Base-by-base conservation (phyloP, 2,797 vertebrate species). In the Danionella dracula region DNA sequence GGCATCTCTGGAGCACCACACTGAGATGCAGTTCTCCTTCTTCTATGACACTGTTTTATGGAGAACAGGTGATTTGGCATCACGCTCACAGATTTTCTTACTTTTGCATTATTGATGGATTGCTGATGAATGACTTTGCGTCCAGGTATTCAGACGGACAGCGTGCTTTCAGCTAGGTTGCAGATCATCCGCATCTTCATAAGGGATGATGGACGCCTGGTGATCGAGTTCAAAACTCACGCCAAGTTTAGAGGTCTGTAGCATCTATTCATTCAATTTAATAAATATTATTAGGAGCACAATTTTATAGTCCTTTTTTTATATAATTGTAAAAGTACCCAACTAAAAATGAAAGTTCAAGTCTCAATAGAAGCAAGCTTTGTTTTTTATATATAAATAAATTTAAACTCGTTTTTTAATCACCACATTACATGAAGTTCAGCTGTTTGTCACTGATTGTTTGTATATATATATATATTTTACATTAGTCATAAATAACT, bases 11-110 rank as follows among this genome's bases (percentile, higher is more conserved):
- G 97, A 99, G 81, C 96, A 99, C 54, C 96, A 99, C 89, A 99
- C 96, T 0, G 97, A 98, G 86, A 99, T 99, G 97, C 94, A 98
- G 83, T 97, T 99, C 82, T 98, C 95, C 35, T 99, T 99, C 81
- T 98, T 99, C 86, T 98, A 98, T 0, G 97, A 99, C 74, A 99
- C 97, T 0, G 92, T 98, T 63, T 94, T 99, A 42, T 99, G 95
- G 96, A 96, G 94, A 73, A 99, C 96, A 69, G 97, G 97, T 97
- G 81, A 17, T 19, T 9, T 3, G 3, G 3, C 23, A 27, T 27
- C 23, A 27, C 23, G 6, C 6, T 27, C 23, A 27, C 6, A 6
- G 23, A 27, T 27, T 6, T 3, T 65, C 49, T 23, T 34, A 15
- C 32, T 34, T 1, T 29, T 37, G 32, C 35, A 19, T 11, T 10